Evolutionary conservation across 2,888 invertebrate genomes (phyloP).

Genomic region (Erpobdella octoculata): DNA sequence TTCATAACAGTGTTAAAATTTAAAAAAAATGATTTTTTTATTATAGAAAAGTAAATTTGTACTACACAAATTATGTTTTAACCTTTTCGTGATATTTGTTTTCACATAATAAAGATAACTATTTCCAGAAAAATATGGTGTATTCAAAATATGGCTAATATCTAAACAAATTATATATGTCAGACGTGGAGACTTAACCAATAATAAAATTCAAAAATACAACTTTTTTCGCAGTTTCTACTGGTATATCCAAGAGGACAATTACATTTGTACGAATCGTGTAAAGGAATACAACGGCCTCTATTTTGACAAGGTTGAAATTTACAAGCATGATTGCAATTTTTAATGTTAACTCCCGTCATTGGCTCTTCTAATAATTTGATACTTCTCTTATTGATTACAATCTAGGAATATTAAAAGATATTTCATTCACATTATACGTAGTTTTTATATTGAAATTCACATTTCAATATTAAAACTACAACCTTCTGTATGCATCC

Average conservation of each 20-base stretch:
- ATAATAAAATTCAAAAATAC: too few species aligned
- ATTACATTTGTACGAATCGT: constrained; percentile 51
- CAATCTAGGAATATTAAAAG: constrained; percentile 57
- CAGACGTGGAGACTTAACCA: too few species aligned
- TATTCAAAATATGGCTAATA: constrained; percentile 42
- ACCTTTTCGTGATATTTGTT: constrained; percentile 35
- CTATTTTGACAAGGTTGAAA: constrained; percentile 53
- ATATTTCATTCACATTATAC: neutral
- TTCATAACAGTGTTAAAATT: neutral
- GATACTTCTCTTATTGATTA: constrained; percentile 71
- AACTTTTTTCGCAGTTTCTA: constrained; percentile 52
- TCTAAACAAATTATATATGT: constrained; percentile 24
- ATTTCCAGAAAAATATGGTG: constrained; percentile 72
- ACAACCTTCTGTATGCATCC: constrained; percentile 83
- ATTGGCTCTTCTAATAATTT: constrained; percentile 78
- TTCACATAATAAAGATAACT: constrained; percentile 82
- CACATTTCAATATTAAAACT: neutral
- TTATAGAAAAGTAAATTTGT: neutral
- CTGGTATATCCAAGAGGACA: constrained; percentile 52
- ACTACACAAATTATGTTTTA: neutral
- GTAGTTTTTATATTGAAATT: neutral
- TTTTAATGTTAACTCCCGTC: constrained; percentile 81
- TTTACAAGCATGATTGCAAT: constrained; percentile 60
- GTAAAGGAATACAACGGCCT: constrained; percentile 52
- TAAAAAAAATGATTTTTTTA: neutral